These are phyloP conservation scores for Agapetus fuscipes DNA, from an alignment of 2,888 invertebrate genomes.

Conservation along the genomic window DNA sequence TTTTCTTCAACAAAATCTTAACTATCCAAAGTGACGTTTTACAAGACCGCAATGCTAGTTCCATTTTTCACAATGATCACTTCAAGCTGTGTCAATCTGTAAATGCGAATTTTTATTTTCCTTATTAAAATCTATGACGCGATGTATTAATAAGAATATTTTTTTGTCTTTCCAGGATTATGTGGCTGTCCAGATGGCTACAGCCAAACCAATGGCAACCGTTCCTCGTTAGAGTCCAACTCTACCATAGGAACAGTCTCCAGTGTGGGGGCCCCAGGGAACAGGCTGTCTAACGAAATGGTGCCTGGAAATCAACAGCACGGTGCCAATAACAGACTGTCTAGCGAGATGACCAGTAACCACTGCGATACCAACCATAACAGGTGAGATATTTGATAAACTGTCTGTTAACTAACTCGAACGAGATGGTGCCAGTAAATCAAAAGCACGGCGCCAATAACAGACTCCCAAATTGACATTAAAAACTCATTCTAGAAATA, in stretches of 20 bases:
- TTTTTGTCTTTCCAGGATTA: slow-evolving; percentile 35
- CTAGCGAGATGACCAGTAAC: slow-evolving; percentile 8
- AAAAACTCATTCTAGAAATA: too few species aligned
- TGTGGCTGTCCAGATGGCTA: slow-evolving; percentile 24
- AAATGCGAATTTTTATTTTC: too few species aligned
- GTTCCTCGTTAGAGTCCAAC: slow-evolving; percentile 15
- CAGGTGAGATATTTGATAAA: too few species aligned
- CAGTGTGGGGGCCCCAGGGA: slow-evolving; percentile 6
- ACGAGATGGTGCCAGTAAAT: slow-evolving; percentile 3
- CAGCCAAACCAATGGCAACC: slow-evolving; percentile 14
- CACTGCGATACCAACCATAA: slow-evolving; percentile 11
- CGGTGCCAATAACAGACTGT: slow-evolving; percentile 5
- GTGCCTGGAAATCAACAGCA: background rate
- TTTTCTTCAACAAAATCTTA: too few species aligned
- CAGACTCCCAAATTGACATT: too few species aligned
- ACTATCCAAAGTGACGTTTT: too few species aligned
- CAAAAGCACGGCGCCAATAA: slow-evolving; percentile 3
- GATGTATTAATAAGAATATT: too few species aligned
- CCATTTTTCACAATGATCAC: too few species aligned
- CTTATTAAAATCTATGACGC: too few species aligned
- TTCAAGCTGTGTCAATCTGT: too few species aligned
- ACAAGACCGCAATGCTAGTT: too few species aligned
- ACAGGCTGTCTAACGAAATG: slow-evolving; percentile 10
- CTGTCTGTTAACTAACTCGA: too few species aligned
- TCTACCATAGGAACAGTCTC: slow-evolving; percentile 14